These are phyloP conservation scores for Trichonephila clavata DNA, from an alignment of 1,140 invertebrate genomes.

Conservation along the genomic window DNA sequence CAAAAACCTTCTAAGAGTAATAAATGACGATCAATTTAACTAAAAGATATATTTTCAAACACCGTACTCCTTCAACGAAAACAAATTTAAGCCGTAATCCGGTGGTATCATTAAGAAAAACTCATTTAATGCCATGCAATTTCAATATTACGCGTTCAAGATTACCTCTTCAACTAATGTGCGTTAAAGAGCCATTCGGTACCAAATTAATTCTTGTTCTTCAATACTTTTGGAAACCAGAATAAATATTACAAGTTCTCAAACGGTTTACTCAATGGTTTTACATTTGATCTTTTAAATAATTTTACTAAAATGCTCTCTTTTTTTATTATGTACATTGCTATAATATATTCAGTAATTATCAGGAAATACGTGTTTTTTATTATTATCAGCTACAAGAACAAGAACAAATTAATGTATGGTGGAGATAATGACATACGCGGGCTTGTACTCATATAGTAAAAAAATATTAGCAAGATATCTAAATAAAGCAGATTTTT, in stretches of 20 bases:
- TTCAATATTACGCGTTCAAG: background rate
- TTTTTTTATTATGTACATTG: no score
- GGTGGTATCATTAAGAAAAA: background rate
- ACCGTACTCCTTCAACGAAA: background rate
- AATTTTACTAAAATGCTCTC: no score
- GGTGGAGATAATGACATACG: no score
- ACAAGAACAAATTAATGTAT: no score
- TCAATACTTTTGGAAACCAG: background rate
- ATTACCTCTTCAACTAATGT: background rate
- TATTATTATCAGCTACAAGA: no score
- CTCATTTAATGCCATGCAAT: background rate
- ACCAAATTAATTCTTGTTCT: background rate
- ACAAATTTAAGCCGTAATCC: background rate
- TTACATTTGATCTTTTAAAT: background rate
- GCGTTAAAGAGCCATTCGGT: background rate
- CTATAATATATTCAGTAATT: no score
- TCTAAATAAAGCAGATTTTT: no score
- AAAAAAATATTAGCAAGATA: no score
- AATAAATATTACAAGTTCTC: background rate
- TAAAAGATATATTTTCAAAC: background rate
- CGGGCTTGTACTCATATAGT: no score
- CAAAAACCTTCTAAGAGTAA: background rate
- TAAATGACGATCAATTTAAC: background rate
- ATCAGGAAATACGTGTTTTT: no score
- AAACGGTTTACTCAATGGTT: background rate